These are phyloP conservation scores for Agelastica alni DNA, from an alignment of 2,888 invertebrate species.

Conservation along the genomic window DNA sequence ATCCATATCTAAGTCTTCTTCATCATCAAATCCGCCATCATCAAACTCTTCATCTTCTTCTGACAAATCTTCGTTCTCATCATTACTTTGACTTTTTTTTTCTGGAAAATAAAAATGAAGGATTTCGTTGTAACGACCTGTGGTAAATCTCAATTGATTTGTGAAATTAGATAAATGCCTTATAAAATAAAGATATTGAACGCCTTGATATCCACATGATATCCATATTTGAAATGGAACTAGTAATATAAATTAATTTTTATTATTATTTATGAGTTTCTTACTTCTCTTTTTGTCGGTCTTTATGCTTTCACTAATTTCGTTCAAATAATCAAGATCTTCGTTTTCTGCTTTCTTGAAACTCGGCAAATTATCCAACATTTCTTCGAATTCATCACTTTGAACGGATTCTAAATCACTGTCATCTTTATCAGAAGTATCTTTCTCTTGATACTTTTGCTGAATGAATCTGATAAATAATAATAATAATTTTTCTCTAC, in stretches of 20 bases:
- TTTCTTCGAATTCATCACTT: constrained; percentile 77
- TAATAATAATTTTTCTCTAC: constrained; percentile 25
- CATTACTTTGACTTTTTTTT: constrained; percentile 21
- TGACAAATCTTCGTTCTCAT: constrained; percentile 23
- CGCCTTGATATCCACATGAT: no score
- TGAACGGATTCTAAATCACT: constrained; percentile 73
- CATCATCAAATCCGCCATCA: constrained; percentile 30
- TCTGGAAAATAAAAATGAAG: not conserved
- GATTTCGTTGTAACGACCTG: no score
- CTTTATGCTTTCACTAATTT: constrained; percentile 60
- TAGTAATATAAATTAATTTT: no score
- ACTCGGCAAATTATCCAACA: constrained; percentile 64
- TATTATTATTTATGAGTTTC: not conserved
- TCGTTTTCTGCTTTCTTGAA: constrained; percentile 55
- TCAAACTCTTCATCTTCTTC: constrained; percentile 51
- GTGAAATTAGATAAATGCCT: no score
- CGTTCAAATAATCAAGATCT: constrained; percentile 67
- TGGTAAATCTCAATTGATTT: no score
- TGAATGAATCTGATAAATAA: constrained; percentile 64
- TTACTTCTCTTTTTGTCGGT: constrained; percentile 35
- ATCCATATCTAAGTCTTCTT: constrained; percentile 25
- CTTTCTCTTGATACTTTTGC: constrained; percentile 54
- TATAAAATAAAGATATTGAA: no score
- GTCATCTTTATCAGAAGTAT: constrained; percentile 61
- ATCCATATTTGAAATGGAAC: no score